Evolutionary conservation across 2,113 vertebrate genomes (phyloP).

Genomic region (Pituophis catenifer): DNA sequence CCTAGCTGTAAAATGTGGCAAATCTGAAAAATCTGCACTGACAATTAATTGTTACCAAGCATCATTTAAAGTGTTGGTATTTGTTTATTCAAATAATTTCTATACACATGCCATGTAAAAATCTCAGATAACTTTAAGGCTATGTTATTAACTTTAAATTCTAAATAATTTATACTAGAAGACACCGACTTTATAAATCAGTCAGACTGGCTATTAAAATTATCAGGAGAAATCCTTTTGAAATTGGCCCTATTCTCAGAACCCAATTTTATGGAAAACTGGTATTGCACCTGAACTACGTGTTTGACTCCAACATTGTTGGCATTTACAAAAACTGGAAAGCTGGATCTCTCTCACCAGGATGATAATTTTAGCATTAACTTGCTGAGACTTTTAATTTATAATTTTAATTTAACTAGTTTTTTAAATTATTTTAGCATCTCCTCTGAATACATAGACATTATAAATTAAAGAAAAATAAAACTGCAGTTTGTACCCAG

Average conservation of each 20-base stretch:
- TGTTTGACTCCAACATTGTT: neutral
- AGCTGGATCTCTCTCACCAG: neutral
- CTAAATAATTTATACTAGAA: neutral
- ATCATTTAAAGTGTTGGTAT: neutral
- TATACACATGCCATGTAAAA: neutral
- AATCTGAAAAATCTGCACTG: neutral
- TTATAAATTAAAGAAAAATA: neutral
- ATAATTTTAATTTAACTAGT: neutral
- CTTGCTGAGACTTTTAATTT: neutral
- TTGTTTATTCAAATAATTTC: neutral
- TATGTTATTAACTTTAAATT: neutral
- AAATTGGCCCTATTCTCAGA: neutral
- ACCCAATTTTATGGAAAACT: neutral
- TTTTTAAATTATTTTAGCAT: neutral
- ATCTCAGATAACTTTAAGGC: neutral
- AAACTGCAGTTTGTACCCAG: neutral
- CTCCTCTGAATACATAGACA: neutral
- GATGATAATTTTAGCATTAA: neutral
- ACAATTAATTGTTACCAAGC: neutral
- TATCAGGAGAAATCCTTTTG: neutral
- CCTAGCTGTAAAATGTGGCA: neutral
- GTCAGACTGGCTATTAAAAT: neutral
- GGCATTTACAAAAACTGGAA: neutral
- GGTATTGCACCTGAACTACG: neutral
- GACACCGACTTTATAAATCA: neutral